These are phyloP conservation scores for Cassiopea andromeda DNA, from an alignment of 30 jellyfish, hydroid and myxozoan species.

Conservation along the genomic window DNA sequence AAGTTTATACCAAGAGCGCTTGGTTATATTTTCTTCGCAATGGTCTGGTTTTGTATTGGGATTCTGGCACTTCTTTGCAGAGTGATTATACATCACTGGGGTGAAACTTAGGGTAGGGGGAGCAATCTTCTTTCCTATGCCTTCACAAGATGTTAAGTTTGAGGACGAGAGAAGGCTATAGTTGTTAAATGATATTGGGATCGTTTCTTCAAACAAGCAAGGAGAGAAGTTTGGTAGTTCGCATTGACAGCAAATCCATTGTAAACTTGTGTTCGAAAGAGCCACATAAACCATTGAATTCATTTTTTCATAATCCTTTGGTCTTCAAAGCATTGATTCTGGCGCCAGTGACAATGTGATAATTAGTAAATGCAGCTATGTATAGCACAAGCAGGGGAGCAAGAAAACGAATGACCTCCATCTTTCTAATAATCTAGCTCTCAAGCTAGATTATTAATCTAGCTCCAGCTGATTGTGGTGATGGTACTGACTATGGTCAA, in stretches of 20 bases:
- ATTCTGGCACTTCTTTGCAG: neutral
- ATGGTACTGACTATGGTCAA: too few species aligned
- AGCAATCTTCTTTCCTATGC: neutral
- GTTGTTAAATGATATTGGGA: slow-evolving; percentile 12
- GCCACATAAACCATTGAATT: slow-evolving; percentile 22
- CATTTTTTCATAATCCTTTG: too few species aligned
- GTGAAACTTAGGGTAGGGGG: neutral
- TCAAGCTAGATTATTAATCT: too few species aligned
- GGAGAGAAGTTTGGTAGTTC: slow-evolving; percentile 48
- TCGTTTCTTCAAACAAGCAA: neutral
- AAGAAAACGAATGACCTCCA: too few species aligned
- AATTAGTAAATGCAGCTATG: too few species aligned
- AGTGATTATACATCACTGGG: neutral
- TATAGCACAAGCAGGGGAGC: too few species aligned
- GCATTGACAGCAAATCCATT: slow-evolving; percentile 42
- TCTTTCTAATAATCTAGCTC: too few species aligned
- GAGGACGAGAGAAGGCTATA: neutral
- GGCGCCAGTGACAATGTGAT: too few species aligned
- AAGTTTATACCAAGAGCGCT: neutral
- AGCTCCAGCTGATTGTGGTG: too few species aligned
- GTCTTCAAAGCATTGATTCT: too few species aligned
- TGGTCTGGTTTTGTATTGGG: neutral
- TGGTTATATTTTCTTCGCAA: neutral
- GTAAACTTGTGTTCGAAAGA: neutral
- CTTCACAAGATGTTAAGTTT: neutral